phyloP scores from a whole-genome alignment of 2,113 vertebrate genomes.

The Egretta garzetta region DNA sequence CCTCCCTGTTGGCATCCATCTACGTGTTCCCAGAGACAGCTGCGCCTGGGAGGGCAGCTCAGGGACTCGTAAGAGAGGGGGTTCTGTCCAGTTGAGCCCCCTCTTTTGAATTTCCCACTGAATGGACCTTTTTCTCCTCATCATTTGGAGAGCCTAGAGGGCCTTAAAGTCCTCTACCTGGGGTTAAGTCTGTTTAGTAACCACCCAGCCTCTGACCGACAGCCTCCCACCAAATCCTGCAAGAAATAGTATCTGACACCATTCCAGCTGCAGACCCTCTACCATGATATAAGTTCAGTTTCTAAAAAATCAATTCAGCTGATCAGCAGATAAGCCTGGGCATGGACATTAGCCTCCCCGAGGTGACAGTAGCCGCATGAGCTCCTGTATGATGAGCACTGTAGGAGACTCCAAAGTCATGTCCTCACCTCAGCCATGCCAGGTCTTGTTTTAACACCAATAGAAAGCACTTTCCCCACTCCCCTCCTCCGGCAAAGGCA shows the following conservation, averaged over 20 bases:
- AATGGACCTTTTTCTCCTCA: not conserved
- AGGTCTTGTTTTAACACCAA: not conserved
- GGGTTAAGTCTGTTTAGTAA: not conserved
- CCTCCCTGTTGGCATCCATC: not conserved
- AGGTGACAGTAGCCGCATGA: not conserved
- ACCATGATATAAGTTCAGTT: not conserved
- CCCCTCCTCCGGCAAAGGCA: not conserved
- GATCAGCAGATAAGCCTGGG: not conserved
- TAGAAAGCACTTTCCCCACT: not conserved
- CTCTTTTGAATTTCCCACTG: not conserved
- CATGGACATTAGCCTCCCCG: accelerated
- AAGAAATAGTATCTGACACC: accelerated
- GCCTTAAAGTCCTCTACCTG: not conserved
- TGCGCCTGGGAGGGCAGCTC: not conserved
- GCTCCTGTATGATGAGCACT: accelerated
- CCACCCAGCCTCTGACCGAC: not conserved
- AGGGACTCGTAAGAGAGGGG: not conserved
- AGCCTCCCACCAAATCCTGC: not conserved
- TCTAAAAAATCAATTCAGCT: not conserved
- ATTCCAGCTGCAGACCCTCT: not conserved
- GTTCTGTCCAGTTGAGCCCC: not conserved
- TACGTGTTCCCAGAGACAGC: accelerated
- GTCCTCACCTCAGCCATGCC: not conserved
- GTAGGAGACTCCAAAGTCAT: not conserved
- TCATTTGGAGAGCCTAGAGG: not conserved